phyloP scores from a whole-genome alignment of 2,113 vertebrate genomes.

The Salvelinus namaycush region DNA sequence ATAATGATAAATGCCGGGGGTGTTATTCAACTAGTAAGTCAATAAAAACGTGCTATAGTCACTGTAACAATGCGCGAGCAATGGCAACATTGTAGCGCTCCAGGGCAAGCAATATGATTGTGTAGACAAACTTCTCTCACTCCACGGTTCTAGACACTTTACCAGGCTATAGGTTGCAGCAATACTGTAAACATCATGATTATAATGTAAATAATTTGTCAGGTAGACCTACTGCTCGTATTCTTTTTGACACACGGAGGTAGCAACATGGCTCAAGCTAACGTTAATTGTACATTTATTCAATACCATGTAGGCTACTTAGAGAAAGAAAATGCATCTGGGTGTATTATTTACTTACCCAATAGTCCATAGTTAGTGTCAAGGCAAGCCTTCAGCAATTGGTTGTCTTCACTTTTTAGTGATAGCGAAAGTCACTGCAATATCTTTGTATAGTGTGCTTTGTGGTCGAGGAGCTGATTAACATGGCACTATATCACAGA shows the following conservation, averaged over 20 bases:
- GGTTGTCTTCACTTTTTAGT: constrained; percentile 7
- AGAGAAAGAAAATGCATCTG: not conserved
- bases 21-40: too few species aligned
- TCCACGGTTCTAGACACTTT: too few species aligned
- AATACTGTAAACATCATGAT: too few species aligned
- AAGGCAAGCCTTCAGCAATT: constrained; percentile 24
- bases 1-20: too few species aligned
- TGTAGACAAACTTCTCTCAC: too few species aligned
- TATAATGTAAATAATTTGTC: too few species aligned
- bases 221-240: too few species aligned
- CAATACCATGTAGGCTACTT: not conserved
- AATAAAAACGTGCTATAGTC: too few species aligned
- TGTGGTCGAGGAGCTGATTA: constrained; percentile 39
- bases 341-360: constrained; percentile 60
- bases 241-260: not conserved
- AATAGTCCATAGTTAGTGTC: constrained; percentile 70
- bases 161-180: too few species aligned
- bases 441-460: constrained; percentile 17
- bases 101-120: too few species aligned
- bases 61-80: too few species aligned
- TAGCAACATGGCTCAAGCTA: not conserved
- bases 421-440: constrained; percentile 32
- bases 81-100: too few species aligned
- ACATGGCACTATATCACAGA: constrained; percentile 49
- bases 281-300: not conserved